A percentile compares a stretch with the other conserved stretches of the same genome.
phyloP scores from a whole-genome alignment of 2,113 vertebrate species.

The Alethe diademata region DNA sequence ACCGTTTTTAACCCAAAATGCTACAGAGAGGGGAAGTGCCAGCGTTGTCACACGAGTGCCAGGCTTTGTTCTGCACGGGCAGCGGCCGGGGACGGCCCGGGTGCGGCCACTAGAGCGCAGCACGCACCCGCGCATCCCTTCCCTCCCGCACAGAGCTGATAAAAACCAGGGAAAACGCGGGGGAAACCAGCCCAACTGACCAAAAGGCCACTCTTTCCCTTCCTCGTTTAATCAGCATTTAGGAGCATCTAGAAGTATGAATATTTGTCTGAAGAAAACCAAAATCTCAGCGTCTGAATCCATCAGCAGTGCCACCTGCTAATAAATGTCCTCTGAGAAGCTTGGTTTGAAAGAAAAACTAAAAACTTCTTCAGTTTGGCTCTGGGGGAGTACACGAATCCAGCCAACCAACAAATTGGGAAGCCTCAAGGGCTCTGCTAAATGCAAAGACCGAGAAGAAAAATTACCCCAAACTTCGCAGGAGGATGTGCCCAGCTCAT shows the following conservation, averaged over 20 bases:
- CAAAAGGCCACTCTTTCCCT: background rate
- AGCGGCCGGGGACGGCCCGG: background rate
- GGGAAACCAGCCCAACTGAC: background rate
- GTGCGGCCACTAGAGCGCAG: conserved; percentile 54
- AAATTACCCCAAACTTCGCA: background rate
- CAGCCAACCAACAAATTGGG: background rate
- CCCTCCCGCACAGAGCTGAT: rapidly evolving
- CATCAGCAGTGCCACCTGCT: too few relatives aligned
- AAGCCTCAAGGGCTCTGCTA: background rate
- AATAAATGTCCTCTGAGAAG: background rate
- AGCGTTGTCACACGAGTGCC: rapidly evolving
- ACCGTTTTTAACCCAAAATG: background rate
- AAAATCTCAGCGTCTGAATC: background rate
- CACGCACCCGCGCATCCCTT: background rate
- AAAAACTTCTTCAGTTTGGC: background rate
- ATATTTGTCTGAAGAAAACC: background rate
- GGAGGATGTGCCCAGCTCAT: rapidly evolving
- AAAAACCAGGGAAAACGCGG: rapidly evolving
- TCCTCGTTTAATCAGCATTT: background rate
- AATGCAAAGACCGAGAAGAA: background rate
- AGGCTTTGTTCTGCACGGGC: rapidly evolving
- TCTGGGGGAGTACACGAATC: background rate
- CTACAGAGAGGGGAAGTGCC: rapidly evolving
- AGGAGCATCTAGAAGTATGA: background rate
- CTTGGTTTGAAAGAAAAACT: background rate